Evolutionary conservation across 1,140 invertebrate species (phyloP), one percentile per base, ranked within the genome.

Genomic region (Liolophura sinensis): DNA sequence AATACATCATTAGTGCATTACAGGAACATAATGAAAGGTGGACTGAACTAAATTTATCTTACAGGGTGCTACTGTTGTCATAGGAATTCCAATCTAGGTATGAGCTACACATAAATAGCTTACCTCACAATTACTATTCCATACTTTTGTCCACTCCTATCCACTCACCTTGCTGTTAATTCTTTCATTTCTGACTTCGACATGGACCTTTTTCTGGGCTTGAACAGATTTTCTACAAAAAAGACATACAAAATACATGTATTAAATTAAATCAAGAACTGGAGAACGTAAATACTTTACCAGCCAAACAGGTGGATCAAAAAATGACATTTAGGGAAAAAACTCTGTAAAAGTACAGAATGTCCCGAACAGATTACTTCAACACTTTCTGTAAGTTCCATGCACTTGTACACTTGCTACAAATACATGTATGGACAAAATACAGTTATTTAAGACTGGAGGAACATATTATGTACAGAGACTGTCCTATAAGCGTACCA

Each of bases 181-280:
- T 76, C 75, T 71, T 76, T 81, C 76, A 81, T 81, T 69, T 82
- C 79, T 51, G 75, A 67, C 56, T 78, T 81, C 0, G 78, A 71
- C 24, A 82, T 72, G 0, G 71, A 62, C 60, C 79, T 68, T 67
- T 71, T 72, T 46, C 72, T 74, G 58, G 81, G 81, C 52, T 75
- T 76, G 69, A 51, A 65, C 20, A 58, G 67, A 58, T 58, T 48
- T n/a, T 59, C 62, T 68, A 40, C 22, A 65, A 64, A 1, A 25
- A 11, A 25, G 27, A 40, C 18, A 64, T n/a, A 11, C 25, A 47
- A 56, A 56, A 64, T 20, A 46, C 3, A 47, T 18, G n/a, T 24
- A 27, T n/a, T 9, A 27, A 20, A 20, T n/a, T 40, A 18, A 24
- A 22, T 11, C 18, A 16, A 31, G 57, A 27, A 56, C 20, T n/a